A percentile compares a stretch with the other conserved stretches of the same genome.
Conservation (phyloP, 2,113 vertebrate genomes). For the Arenaria interpres region DNA sequence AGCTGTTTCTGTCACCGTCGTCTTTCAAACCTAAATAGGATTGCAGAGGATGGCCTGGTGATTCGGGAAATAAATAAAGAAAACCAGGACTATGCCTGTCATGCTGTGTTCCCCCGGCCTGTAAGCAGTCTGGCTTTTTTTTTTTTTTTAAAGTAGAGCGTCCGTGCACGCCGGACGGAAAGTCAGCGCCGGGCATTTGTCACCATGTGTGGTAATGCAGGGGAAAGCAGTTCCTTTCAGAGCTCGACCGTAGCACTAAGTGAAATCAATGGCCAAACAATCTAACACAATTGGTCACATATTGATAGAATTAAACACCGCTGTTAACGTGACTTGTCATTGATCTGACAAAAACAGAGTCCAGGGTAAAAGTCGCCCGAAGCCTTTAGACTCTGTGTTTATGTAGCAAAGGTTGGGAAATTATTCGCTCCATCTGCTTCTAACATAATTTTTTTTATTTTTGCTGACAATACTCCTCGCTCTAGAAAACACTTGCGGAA, state of each 20-base stretch:
- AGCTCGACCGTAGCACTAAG: slow-evolving; percentile 80
- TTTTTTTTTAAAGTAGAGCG: background rate
- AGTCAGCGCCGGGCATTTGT: slow-evolving; percentile 60
- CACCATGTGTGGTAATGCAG: slow-evolving; percentile 68
- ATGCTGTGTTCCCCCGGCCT: background rate
- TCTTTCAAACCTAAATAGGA: slow-evolving; percentile 34
- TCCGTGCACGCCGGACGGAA: background rate
- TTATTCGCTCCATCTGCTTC: slow-evolving; percentile 61
- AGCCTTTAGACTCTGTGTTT: slow-evolving; percentile 67
- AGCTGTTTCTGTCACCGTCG: background rate
- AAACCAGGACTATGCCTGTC: background rate
- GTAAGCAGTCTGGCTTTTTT: background rate
- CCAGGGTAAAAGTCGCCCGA: slow-evolving; percentile 73
- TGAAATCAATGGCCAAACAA: slow-evolving; percentile 92
- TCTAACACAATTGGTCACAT: slow-evolving; percentile 90
- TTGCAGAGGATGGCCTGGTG: background rate
- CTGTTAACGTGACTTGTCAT: slow-evolving; percentile 89
- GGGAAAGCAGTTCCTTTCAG: slow-evolving; percentile 76
- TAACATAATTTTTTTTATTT: slow-evolving; percentile 27
- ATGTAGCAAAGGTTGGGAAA: slow-evolving; percentile 59
- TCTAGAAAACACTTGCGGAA: slow-evolving; percentile 8
- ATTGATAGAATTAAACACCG: slow-evolving; percentile 93
- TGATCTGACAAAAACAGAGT: slow-evolving; percentile 78
- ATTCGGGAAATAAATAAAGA: slow-evolving; percentile 22
- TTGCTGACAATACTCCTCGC: background rate